phyloP scores from a whole-genome alignment of 2,113 vertebrate genomes.

The Probosciger aterrimus region DNA sequence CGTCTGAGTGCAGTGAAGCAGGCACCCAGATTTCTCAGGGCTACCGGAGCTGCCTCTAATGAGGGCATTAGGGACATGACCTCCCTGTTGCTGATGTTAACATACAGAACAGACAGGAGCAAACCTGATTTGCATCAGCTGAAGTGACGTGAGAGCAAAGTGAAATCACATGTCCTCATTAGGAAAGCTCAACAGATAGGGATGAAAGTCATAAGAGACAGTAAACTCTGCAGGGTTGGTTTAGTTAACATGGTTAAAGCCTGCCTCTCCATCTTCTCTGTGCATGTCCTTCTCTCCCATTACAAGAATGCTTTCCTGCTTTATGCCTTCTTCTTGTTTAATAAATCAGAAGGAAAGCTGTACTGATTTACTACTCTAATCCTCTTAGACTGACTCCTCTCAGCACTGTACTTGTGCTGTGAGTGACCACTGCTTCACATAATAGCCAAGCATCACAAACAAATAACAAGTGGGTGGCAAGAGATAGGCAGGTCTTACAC shows the following conservation, averaged over 20 bases:
- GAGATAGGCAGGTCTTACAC: neutral
- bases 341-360: neutral
- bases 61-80: neutral
- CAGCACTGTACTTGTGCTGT: neutral
- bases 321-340: neutral
- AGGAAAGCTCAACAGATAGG: conserved; percentile 5
- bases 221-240: neutral
- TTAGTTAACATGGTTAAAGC: neutral
- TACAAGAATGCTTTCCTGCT: neutral
- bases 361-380: no score
- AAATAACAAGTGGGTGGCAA: neutral
- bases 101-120: neutral
- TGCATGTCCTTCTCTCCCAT: neutral
- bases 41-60: neutral
- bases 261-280: neutral
- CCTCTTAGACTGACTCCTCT: neutral
- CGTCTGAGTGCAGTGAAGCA: neutral
- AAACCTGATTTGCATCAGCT: neutral
- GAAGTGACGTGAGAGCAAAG: neutral
- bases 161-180: neutral
- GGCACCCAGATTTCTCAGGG: neutral
- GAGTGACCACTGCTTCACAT: neutral
- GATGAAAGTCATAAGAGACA: neutral
- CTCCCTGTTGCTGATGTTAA: neutral
- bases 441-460: neutral